Evolutionary conservation across 2,888 invertebrate species (phyloP).

Genomic region (Lasius platythorax): DNA sequence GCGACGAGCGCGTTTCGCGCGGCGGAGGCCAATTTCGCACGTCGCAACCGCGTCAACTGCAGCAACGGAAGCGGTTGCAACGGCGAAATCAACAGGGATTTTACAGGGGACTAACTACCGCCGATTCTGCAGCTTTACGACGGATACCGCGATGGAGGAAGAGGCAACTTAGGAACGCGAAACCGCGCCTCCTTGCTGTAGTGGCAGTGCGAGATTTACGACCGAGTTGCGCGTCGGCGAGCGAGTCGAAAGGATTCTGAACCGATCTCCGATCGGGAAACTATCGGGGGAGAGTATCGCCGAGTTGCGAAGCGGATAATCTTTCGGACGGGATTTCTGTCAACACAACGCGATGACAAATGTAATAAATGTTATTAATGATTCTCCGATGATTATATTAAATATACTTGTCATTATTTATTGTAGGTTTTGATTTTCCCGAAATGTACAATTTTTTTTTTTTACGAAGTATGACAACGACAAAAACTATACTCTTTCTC

Average conservation of each 20-base stretch:
- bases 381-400: neutral
- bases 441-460: neutral
- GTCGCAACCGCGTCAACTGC: conserved; percentile 53
- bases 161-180: conserved; percentile 68
- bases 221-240: conserved; percentile 64
- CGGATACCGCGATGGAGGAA: conserved; percentile 59
- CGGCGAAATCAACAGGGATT: conserved; percentile 70
- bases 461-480: neutral
- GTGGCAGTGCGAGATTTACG: conserved; percentile 69
- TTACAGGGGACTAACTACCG: conserved; percentile 65
- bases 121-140: conserved; percentile 62
- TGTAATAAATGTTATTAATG: neutral
- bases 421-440: neutral
- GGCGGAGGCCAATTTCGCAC: conserved; percentile 72
- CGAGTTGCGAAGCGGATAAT: neutral
- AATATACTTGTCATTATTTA: neutral
- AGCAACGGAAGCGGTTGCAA: conserved; percentile 49
- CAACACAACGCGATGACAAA: neutral
- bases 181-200: conserved; percentile 62
- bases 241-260: conserved; percentile 52
- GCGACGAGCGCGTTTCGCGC: conserved; percentile 62
- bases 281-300: neutral
- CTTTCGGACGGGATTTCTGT: neutral
- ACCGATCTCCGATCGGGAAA: neutral
- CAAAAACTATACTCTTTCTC: neutral